Evolutionary conservation across 2,113 vertebrate species (phyloP).

Genomic region (Corynorhinus townsendii): DNA sequence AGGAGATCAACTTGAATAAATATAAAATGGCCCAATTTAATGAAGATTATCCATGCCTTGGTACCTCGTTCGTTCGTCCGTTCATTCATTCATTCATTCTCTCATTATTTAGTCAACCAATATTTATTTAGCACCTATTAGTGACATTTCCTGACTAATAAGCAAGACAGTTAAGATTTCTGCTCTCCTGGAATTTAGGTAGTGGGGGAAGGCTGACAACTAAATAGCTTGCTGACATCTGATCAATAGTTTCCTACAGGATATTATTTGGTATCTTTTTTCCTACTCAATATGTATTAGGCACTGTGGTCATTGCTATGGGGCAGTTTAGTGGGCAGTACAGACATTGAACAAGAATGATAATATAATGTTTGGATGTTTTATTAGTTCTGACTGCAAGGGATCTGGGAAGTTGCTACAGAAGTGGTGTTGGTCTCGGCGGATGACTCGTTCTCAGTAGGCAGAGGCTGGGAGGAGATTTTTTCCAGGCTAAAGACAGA

Average conservation of each 20-base stretch:
- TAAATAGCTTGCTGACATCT: neutral
- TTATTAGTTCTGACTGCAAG: neutral
- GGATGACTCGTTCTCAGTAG: neutral
- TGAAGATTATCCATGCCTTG: neutral
- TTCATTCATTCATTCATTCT: neutral
- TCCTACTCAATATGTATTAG: neutral
- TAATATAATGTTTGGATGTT: neutral
- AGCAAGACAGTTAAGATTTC: neutral
- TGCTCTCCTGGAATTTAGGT: neutral
- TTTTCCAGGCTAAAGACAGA: neutral
- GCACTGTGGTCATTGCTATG: neutral
- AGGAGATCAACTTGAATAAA: neutral
- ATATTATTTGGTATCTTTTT: neutral
- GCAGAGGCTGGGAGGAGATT: neutral
- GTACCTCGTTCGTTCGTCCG: neutral
- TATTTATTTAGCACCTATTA: neutral
- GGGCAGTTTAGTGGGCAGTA: neutral
- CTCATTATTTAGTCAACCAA: neutral
- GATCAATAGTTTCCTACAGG: neutral
- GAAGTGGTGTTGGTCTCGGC: neutral
- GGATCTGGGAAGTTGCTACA: neutral
- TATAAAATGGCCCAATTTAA: neutral
- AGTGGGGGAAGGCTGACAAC: neutral
- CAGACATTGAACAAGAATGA: neutral
- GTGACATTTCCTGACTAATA: neutral